These are phyloP conservation scores for Tragelaphus eurycerus DNA, from an alignment of 2,797 vertebrate species.

Conservation along the genomic window DNA sequence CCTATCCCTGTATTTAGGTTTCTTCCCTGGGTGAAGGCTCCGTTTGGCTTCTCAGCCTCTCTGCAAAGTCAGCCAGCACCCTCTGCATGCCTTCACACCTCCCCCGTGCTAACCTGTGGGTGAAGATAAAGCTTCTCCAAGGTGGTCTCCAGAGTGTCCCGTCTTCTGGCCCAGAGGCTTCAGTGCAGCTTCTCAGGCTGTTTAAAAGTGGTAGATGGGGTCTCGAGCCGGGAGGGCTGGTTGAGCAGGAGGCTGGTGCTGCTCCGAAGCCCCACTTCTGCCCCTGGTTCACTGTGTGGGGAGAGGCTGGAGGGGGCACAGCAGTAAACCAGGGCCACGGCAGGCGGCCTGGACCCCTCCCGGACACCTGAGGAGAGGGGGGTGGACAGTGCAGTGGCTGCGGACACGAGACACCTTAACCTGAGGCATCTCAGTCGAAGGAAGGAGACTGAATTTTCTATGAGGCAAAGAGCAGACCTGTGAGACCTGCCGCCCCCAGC, in stretches of 20 bases:
- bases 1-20: not conserved
- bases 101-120: not conserved
- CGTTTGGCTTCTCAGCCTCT: not conserved
- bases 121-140: not conserved
- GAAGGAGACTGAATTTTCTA: not conserved
- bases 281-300: no score
- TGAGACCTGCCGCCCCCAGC: not conserved
- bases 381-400: not conserved
- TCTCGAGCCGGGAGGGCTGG: not conserved
- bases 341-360: not conserved
- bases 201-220: not conserved
- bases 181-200: not conserved
- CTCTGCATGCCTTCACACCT: not conserved
- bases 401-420: not conserved
- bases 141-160: not conserved
- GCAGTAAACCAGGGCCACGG: fast-evolving
- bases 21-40: not conserved
- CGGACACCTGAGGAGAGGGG: not conserved
- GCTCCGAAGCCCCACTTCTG: not conserved
- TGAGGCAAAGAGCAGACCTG: not conserved
- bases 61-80: not conserved
- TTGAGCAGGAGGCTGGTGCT: not conserved
- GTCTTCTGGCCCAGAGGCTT: not conserved
- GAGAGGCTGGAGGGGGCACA: not conserved
- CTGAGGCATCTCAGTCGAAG: not conserved